Base-by-base conservation (phyloP, 2,888 invertebrate genomes). In the Chromoteleia sp. region DNA sequence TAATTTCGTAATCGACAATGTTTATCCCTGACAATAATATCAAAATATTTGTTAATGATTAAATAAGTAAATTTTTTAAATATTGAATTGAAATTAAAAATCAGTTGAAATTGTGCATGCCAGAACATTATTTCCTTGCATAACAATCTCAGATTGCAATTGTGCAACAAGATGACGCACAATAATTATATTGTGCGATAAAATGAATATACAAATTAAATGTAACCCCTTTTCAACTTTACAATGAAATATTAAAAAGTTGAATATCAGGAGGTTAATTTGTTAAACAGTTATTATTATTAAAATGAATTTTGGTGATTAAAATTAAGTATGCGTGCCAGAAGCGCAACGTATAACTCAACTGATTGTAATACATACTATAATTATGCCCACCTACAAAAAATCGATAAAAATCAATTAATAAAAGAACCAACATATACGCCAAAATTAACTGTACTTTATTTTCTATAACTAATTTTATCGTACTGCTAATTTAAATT, bases 311-410 rank as follows among this genome's bases (percentile, higher is more conserved):
- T 59, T 56, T 48, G 12, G 25, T 80, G 70, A 80, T 45, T 74
- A 48, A 43, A 75, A 73, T 56, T 45, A 63, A 75, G 14, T 75
- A 12, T 82, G 70, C 73, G 83, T 85, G 85, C 83, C 80, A 85
- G 74, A 88, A 87, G 87, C 87, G 82, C 61, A 83, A 82, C 74
- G 75, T 83, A 77, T 63, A 86, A 85, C 81, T 86, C 84, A 87
- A 87, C 83, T 87, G 83, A 84, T 85, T 85, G 67, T 79, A 79
- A 87, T 88, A 88, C 88, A 88, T 88, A 88, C 87, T 88, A 88
- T 87, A 87, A 82, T 86, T 84, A 85, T 84, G 87, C 83, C 87
- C 87, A 88, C 86, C 87, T 88, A 88, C 81, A 86, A 87, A 84
- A 81, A 77, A 82, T 14, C n/a, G 59, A 76, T 41, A 76, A 29